phyloP scores from a whole-genome alignment of 2,888 invertebrate genomes.

The Spodoptera littoralis region DNA sequence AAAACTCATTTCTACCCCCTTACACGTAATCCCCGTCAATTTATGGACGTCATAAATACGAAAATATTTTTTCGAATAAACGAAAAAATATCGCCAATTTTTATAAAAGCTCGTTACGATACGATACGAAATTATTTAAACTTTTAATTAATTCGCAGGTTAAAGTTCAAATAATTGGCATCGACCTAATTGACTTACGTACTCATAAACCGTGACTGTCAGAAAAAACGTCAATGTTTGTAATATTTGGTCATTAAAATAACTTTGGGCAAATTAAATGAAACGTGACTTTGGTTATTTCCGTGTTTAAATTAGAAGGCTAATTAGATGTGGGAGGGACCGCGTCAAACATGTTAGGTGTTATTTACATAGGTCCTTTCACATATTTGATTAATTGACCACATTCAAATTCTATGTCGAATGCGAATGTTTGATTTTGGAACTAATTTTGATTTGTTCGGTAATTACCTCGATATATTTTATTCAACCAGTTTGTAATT shows the following conservation, averaged over 20 bases:
- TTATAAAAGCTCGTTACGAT: neutral
- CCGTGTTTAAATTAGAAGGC: neutral
- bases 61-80: neutral
- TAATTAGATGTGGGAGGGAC: slow-evolving; percentile 12
- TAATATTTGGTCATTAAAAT: neutral
- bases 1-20: slow-evolving; percentile 19
- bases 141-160: slow-evolving; percentile 11
- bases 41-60: slow-evolving; percentile 7
- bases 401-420: too few species aligned
- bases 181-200: neutral
- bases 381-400: too few species aligned
- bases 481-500: too few species aligned
- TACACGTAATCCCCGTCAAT: slow-evolving; percentile 1
- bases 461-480: too few species aligned
- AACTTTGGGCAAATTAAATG: neutral
- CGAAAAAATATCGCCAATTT: too few species aligned
- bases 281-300: slow-evolving; percentile 1
- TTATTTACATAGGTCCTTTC: neutral
- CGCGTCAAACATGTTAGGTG: neutral
- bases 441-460: too few species aligned
- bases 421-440: too few species aligned
- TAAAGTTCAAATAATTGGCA: slow-evolving; percentile 17
- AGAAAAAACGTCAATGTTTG: neutral
- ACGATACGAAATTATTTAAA: slow-evolving; percentile 1
- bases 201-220: neutral